These are phyloP conservation scores for Sinocyclocheilus anophthalmus DNA, from an alignment of 2,113 vertebrate species.

Conservation along the genomic window DNA sequence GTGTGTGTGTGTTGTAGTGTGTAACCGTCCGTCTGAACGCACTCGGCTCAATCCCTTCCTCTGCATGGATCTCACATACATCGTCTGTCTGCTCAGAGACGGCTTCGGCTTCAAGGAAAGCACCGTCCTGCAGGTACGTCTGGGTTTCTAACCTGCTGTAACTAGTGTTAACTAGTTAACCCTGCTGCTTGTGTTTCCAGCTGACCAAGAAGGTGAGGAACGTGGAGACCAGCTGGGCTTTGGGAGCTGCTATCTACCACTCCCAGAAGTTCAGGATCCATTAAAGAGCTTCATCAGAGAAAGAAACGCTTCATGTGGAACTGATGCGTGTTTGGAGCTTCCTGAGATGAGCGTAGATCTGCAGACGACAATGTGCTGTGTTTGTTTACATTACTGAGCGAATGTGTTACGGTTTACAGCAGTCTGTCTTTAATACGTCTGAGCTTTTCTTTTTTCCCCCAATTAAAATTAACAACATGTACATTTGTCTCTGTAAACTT, in stretches of 20 bases:
- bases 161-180: not conserved
- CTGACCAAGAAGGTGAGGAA: constrained; percentile 94
- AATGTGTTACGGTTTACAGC: too few relatives aligned
- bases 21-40: constrained; percentile 80
- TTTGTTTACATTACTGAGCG: too few relatives aligned
- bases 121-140: constrained; percentile 83
- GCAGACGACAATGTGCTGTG: not conserved
- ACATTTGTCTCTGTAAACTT: too few relatives aligned
- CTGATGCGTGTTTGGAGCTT: too few relatives aligned
- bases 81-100: constrained; percentile 89
- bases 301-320: too few relatives aligned
- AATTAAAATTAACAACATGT: too few relatives aligned
- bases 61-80: constrained; percentile 95
- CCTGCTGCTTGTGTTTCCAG: constrained; percentile 70
- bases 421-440: too few relatives aligned
- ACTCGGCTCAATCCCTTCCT: constrained; percentile 81
- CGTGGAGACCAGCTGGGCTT: constrained; percentile 93
- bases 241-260: constrained; percentile 88
- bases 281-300: constrained; percentile 49
- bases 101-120: constrained; percentile 90
- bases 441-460: too few relatives aligned
- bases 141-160: too few relatives aligned
- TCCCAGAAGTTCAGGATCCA: constrained; percentile 83
- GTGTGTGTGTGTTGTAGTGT: constrained; percentile 74
- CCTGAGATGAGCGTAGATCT: too few relatives aligned